Base-by-base conservation (phyloP, 2,888 invertebrate genomes). In the Monoplex corrugatus region DNA sequence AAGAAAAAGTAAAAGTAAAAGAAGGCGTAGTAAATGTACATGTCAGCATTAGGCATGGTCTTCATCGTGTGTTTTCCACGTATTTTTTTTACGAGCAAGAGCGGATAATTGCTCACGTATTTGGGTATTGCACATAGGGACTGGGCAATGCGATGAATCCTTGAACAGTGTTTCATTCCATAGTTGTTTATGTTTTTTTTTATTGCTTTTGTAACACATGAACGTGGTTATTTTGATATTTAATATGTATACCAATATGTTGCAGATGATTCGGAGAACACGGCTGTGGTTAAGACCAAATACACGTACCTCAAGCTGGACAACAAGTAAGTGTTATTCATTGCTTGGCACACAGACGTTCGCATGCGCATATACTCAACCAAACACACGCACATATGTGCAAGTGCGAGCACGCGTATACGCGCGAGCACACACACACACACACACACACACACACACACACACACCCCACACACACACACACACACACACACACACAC, bases 251-350 rank as follows among this genome's bases (percentile, higher is more conserved):
- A n/a, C n/a, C n/a, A n/a, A 1, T 44, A 16, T 83, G 82, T 83
- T 83, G 45, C 82, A 83, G 82, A 57, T 5, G 57, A 84, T 1
- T 23, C 38, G 5, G 84, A 84, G 19, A 84, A 84, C 57, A 84
- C 84, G 35, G 84, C 84, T 3, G 84, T 84, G 19, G 57, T 84
- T n/a, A 50, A 84, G 84, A 84, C 50, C 19, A 84, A 84, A 32
- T 84, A 84, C 38, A 84, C 84, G 23, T 84, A 57, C 57, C 32
- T 84, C 84, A 84, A 84, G 44, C 57, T 84, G 38, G 35, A 84
- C 50, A 38, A 57, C 57, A 84, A 84, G 84, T 84, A 57, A 84
- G 84, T 84, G 1, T 13, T 83, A n/a, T 32, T n/a, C 45, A 32
- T 80, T 2, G 8, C 19, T 10, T 16, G 38, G 10, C 13, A 38